Conservation (phyloP, 2,113 vertebrate genomes). For the Dicerorhinus sumatrensis region DNA sequence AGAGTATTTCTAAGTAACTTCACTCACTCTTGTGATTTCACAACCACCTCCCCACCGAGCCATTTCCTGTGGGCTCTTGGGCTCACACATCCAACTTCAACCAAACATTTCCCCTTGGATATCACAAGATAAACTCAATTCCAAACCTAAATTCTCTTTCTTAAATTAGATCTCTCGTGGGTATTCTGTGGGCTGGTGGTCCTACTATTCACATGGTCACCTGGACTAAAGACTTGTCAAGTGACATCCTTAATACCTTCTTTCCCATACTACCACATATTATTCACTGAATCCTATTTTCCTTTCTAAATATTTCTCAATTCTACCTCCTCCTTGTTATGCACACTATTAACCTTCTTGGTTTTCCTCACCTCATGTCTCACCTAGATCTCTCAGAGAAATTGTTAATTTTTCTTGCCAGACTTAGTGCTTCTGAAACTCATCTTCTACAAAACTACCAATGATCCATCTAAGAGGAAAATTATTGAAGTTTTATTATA, state of each 20-base stretch:
- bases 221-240: neutral
- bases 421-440: neutral
- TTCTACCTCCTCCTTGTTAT: neutral
- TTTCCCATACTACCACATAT: neutral
- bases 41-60: neutral
- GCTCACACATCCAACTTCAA: neutral
- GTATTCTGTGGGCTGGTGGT: neutral
- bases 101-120: neutral
- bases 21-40: neutral
- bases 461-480: neutral
- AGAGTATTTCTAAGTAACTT: neutral
- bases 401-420: neutral
- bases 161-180: neutral
- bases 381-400: neutral
- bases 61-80: neutral
- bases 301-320: neutral
- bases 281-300: neutral
- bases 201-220: neutral
- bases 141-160: neutral
- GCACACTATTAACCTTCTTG: neutral
- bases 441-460: neutral
- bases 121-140: neutral
- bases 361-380: neutral
- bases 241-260: neutral
- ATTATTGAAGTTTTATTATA: neutral